Evolutionary conservation across 2,113 vertebrate genomes (phyloP), one percentile per base, ranked within the genome.

Genomic region (Psittacula cyanocephala): DNA sequence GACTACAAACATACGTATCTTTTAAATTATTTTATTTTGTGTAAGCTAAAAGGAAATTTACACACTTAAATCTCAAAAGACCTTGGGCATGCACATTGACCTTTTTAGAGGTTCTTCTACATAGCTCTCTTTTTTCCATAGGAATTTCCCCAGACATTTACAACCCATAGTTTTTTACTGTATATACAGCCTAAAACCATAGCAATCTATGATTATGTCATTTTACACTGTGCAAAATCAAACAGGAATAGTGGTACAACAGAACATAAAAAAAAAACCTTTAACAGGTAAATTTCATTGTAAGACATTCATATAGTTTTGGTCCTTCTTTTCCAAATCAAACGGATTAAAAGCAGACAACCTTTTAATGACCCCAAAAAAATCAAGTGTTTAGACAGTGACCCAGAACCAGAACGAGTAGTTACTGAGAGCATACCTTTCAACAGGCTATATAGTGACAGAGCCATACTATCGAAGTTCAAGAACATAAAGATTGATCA

Each of bases 141-240:
- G 99, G 99, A 99, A 99, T 98, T 99, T 98, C 98, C 98, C 98
- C 98, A 97, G 98, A 99, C 98, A 98, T 99, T 98, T 98, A 98
- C 99, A 99, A 98, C 98, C 98, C 98, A 98, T 98, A 99, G 98
- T 99, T 99, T 98, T 98, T 99, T 98, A 98, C 98, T 99, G 98
- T 99, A 98, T 98, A 96, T 98, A 98, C 98, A 99, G 98, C 98
- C 98, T 98, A 98, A 97, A 99, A 99, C 99, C 99, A 99, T 99
- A 99, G 99, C 98, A 98, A 98, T 98, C 99, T 99, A 99, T 98
- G 98, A 98, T 99, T 99, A 98, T 98, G 98, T 98, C 98, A 98
- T 99, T 99, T 99, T 99, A 99, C 99, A 99, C 98, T 99, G 99
- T 99, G 99, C 99, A 99, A 99, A 99, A 99, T 99, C 98, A 98